Base-by-base conservation (phyloP, 2,797 vertebrate species). In the Parauchenoglanis ngamensis region DNA sequence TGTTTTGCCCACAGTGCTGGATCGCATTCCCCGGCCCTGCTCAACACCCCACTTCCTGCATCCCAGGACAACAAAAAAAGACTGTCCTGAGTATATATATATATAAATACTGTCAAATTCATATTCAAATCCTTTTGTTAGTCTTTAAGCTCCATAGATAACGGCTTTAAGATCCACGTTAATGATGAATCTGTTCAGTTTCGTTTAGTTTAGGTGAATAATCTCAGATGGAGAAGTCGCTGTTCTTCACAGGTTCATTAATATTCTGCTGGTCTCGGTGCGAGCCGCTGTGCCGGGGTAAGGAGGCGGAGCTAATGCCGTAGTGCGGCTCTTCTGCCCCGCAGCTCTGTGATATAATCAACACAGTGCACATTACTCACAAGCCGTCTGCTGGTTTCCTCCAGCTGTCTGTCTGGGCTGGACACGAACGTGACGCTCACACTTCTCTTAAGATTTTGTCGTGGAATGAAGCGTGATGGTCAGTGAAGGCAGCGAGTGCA, bases 171-270 rank as follows among this genome's bases (percentile, higher is more conserved):
- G 17, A 3, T 21, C 17, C 31, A 21, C 6, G 67, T 70, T 40
- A n/a, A 63, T 63, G 10, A 21, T 13, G 4, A 13, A 67, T 67
- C n/a, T 40, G 31, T 70, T 35, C 10, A 23, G 68, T 72, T 72
- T 23, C 21, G 17, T 70, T 35, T 21, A 23, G 68, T 72, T 72
- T 44, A 23, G 44, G 6, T 21, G 75, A 31, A 31, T 31, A 19
- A 31, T 56, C n/a, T 77, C 52, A 56, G 75, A 52, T 56, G 75
- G n/a, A 54, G 75, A 17, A 56, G 49, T 19, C 6, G n/a, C 54
- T 31, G n/a, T 31, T 77, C 75, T 56, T 77, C 75, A 54, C 75
- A 77, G 75, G 13, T 21, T 77, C n/a, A 21, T 77, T 31, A 54
- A 31, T 5, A 77, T 77, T 56, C 75, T 31, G 75, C 15, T 19